Percentiles rank a stretch among this genome's conserved stretches.
These are phyloP conservation scores for Caranx ignobilis DNA, from an alignment of 2,113 vertebrate species.

Conservation along the genomic window DNA sequence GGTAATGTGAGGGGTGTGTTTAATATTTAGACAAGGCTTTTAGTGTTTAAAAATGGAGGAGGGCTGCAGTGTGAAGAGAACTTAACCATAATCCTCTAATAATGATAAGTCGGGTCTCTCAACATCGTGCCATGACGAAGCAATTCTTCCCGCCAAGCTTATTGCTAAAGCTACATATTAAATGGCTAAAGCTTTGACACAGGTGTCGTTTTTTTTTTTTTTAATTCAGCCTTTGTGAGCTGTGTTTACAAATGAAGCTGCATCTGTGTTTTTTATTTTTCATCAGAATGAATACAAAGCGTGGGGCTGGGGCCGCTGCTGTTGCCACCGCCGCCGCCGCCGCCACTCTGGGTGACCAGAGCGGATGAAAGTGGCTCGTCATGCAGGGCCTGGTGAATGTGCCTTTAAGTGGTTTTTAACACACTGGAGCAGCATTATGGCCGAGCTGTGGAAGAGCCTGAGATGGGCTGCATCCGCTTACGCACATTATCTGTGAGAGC, in stretches of 20 bases:
- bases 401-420: slow-evolving; percentile 65
- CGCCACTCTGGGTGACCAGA: slow-evolving; percentile 18
- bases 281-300: slow-evolving; percentile 34
- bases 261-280: slow-evolving; percentile 28
- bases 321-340: not conserved
- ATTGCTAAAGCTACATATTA: slow-evolving; percentile 33
- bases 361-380: slow-evolving; percentile 49
- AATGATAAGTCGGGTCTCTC: slow-evolving; percentile 24
- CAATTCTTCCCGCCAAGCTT: slow-evolving; percentile 41
- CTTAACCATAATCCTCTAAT: slow-evolving; percentile 37
- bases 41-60: slow-evolving; percentile 50
- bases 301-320: too few species aligned
- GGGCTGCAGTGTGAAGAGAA: not conserved
- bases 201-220: slow-evolving; percentile 10
- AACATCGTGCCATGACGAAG: slow-evolving; percentile 26
- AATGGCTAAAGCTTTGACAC: slow-evolving; percentile 32
- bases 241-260: not conserved
- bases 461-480: slow-evolving; percentile 79
- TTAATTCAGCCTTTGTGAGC: slow-evolving; percentile 12
- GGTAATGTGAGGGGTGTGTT: slow-evolving; percentile 67
- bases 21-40: slow-evolving; percentile 32
- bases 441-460: slow-evolving; percentile 62
- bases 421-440: slow-evolving; percentile 48
- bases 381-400: slow-evolving; percentile 35
- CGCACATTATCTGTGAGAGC: slow-evolving; percentile 73